phyloP scores from a whole-genome alignment of 2,797 vertebrate genomes.

The Sebastes paucispinis region DNA sequence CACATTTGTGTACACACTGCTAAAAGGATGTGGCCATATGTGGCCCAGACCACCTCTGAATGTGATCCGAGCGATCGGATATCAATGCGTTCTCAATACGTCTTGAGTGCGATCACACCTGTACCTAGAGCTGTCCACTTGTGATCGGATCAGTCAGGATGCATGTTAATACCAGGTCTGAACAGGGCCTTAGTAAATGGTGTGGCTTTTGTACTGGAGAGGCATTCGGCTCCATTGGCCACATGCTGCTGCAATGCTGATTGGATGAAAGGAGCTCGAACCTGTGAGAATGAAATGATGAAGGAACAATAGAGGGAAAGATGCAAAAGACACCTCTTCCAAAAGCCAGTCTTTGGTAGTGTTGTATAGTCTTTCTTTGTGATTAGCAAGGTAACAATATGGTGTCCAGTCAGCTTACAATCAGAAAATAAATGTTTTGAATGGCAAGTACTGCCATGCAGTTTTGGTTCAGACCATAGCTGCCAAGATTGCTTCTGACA shows the following conservation, averaged over 20 bases:
- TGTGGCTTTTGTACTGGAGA: background rate
- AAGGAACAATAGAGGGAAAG: conserved; percentile 1
- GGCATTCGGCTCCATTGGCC: background rate
- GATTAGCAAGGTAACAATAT: background rate
- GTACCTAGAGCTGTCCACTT: too few relatives aligned
- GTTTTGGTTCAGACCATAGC: background rate
- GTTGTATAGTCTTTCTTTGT: background rate
- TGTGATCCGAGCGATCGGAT: too few relatives aligned
- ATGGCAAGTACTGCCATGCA: background rate
- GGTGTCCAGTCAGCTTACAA: background rate
- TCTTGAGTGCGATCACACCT: too few relatives aligned
- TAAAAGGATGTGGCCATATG: too few relatives aligned
- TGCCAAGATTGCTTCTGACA: background rate
- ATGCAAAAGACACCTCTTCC: background rate
- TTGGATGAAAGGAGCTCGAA: background rate
- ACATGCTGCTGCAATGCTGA: background rate
- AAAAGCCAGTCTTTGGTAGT: background rate
- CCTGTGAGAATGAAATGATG: conserved; percentile 3
- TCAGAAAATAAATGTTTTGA: background rate
- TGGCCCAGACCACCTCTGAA: too few relatives aligned
- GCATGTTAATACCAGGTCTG: too few relatives aligned
- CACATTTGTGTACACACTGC: too few relatives aligned
- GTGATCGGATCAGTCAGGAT: too few relatives aligned
- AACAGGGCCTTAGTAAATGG: too few relatives aligned
- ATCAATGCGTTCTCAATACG: too few relatives aligned